phyloP scores from a whole-genome alignment of 2,113 vertebrate species.

The Halcyon malimbica region DNA sequence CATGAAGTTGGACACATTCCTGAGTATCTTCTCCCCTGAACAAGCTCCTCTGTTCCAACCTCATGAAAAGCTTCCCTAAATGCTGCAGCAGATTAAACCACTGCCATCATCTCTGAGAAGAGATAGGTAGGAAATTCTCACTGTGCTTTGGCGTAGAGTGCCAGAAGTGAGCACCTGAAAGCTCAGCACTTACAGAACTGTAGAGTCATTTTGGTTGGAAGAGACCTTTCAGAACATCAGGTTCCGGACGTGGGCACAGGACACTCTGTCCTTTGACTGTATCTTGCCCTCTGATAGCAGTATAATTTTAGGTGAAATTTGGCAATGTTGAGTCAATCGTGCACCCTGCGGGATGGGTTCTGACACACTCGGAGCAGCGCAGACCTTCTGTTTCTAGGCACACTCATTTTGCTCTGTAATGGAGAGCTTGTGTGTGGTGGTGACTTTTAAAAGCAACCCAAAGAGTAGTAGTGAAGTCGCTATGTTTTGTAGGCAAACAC shows the following conservation, averaged over 20 bases:
- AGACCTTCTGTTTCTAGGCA: neutral
- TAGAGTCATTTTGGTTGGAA: neutral
- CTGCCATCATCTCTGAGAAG: neutral
- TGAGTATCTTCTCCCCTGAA: neutral
- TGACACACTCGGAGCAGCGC: rapidly evolving
- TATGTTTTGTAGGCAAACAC: rapidly evolving
- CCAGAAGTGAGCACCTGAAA: neutral
- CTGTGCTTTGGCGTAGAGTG: neutral
- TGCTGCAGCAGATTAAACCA: neutral
- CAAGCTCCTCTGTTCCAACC: neutral
- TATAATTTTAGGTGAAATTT: neutral
- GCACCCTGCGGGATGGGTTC: neutral
- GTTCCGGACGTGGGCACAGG: neutral
- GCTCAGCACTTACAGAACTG: neutral
- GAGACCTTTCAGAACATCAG: neutral
- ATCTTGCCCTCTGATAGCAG: neutral
- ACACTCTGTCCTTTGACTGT: neutral
- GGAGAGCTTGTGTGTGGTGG: neutral
- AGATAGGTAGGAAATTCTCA: neutral
- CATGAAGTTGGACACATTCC: neutral
- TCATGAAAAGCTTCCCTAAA: neutral
- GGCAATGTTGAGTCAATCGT: neutral
- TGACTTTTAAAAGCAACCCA: constrained; percentile 4
- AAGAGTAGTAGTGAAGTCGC: neutral
- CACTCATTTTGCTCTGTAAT: rapidly evolving